Base-by-base conservation (phyloP, 2,888 invertebrate species). In the Parnassius orleans region DNA sequence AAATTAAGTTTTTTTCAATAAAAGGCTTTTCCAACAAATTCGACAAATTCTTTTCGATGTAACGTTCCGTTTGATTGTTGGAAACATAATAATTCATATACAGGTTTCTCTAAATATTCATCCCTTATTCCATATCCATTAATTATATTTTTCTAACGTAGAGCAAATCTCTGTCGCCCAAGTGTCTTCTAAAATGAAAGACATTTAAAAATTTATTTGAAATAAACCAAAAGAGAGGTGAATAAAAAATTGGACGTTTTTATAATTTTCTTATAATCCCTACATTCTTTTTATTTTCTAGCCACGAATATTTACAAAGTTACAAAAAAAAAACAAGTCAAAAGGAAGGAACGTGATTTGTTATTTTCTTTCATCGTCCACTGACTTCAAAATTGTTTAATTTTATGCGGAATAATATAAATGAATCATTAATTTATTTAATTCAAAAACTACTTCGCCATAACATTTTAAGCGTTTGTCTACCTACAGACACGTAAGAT, bases 371-470 rank as follows among this genome's bases (percentile, higher is more conserved):
- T 63, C 54, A 47, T 53, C 53, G 60, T 54, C 24, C 59, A 56
- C 52, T 48, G 63, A 53, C 56, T 60, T 63, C 50, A 10, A 58
- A 62, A 50, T 54, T 50, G 44, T 58, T 63, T 44, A 33, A 54
- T 43, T 43, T 63, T 63, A 58, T 51, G 48, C 50, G 10, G 52
- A 43, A 58, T 57, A 24, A 24, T 2, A 33, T 15, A 41, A 53
- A 62, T 57, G 63, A 61, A 71, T 66, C 60, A 60, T 63, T 68
- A 61, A 60, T 63, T 68, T 62, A 66, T 66, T 69, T 56, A 52
- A 58, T 60, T 67, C 44, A 64, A 50, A 53, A 57, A 51, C 41
- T 48, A n/a, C 41, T 11, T 52, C 50, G 47, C 47, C 33, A 57
- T 52, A 41, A 63, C 54, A 60, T 53, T 66, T 60, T 60, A 53